A percentile compares a stretch with the other conserved stretches of the same genome.
Evolutionary conservation across 2,888 invertebrate genomes (phyloP).

Genomic region (Agrotis ipsilon): DNA sequence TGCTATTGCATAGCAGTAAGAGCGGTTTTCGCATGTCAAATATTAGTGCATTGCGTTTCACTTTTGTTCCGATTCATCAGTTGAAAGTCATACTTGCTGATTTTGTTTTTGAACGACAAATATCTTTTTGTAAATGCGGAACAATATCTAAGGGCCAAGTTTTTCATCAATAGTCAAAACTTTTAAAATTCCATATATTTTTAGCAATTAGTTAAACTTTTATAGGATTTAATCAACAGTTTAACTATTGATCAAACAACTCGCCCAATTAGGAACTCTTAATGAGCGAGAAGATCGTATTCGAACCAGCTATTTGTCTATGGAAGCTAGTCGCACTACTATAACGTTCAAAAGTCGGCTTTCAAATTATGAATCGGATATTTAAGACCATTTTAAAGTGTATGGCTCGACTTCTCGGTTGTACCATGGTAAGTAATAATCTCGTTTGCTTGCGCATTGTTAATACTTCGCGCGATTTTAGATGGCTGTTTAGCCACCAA

Average conservation of each 20-base stretch:
- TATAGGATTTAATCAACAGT: no score
- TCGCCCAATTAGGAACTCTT: background rate
- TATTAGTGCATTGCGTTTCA: background rate
- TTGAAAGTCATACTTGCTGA: slow-evolving; percentile 10
- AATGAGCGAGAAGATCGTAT: background rate
- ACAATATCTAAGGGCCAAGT: no score
- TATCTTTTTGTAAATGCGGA: background rate
- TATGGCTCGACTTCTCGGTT: background rate
- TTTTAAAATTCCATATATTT: no score
- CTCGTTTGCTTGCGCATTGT: slow-evolving; percentile 1
- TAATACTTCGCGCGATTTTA: slow-evolving; percentile 1
- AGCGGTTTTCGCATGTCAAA: slow-evolving; percentile 12
- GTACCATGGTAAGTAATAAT: background rate
- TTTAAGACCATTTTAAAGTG: background rate
- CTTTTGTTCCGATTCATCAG: slow-evolving; percentile 6
- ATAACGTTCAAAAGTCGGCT: background rate
- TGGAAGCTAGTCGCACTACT: background rate
- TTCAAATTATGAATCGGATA: slow-evolving; percentile 1
- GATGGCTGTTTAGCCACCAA: slow-evolving; percentile 14
- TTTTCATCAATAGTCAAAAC: no score
- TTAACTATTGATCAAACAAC: no score
- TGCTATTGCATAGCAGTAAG: slow-evolving; percentile 9
- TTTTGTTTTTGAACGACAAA: background rate
- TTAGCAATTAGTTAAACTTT: no score
- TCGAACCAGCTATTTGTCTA: background rate